Percentiles rank a stretch among this genome's conserved stretches.
phyloP scores from a whole-genome alignment of 2,888 invertebrate genomes.

The Trichogramma dendrolimi region DNA sequence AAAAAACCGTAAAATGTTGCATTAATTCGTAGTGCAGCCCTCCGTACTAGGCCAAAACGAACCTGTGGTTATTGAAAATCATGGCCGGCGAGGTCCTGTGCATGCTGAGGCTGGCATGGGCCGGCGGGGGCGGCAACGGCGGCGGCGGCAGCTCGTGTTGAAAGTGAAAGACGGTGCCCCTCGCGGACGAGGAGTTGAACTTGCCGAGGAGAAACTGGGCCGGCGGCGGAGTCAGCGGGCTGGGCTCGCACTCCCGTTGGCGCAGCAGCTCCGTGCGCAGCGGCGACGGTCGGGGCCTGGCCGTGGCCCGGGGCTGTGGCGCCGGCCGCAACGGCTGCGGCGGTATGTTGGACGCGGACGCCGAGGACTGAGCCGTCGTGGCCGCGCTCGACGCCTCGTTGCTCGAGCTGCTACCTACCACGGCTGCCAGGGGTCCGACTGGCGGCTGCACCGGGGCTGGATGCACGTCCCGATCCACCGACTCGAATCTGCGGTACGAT shows the following conservation, averaged over 20 bases:
- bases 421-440: neutral
- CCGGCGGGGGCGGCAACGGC: conserved; percentile 14
- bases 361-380: neutral
- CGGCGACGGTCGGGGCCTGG: conserved; percentile 47
- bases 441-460: conserved; percentile 34
- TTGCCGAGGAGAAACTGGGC: neutral
- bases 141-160: conserved; percentile 19
- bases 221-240: conserved; percentile 47
- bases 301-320: conserved; percentile 49
- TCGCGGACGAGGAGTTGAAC: neutral
- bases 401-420: neutral
- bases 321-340: conserved; percentile 66
- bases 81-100: neutral
- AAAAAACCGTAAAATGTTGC: too few relatives aligned
- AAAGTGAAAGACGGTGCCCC: conserved; percentile 2
- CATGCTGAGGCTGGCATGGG: neutral
- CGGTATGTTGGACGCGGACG: conserved; percentile 53
- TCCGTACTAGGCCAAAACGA: too few relatives aligned
- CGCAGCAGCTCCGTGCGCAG: conserved; percentile 42
- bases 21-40: too few relatives aligned
- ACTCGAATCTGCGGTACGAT: conserved; percentile 42
- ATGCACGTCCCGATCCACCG: conserved; percentile 48
- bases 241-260: conserved; percentile 42
- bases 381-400: neutral
- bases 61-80: too few relatives aligned